Percentiles rank a stretch among this genome's conserved stretches.
Conservation (phyloP, 2,113 vertebrate genomes). For the Gila orcuttii region DNA sequence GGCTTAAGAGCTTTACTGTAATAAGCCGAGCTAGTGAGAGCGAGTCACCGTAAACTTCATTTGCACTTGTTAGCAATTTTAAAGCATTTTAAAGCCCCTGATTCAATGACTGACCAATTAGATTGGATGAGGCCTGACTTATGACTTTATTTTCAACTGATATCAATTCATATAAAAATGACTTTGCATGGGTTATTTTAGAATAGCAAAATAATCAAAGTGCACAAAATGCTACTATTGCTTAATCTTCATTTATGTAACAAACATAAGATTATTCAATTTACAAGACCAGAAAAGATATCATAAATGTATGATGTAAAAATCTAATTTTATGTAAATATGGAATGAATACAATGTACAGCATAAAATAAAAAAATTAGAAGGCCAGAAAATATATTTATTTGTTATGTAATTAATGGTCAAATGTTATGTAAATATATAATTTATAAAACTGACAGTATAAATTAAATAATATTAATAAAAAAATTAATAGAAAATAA, state of each 20-base stretch:
- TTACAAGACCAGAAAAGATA: background rate
- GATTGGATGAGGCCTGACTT: background rate
- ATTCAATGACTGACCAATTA: background rate
- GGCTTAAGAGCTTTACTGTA: background rate
- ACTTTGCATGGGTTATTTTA: background rate
- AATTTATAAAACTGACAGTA: background rate
- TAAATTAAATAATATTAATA: background rate
- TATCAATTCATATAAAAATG: background rate
- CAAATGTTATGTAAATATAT: background rate
- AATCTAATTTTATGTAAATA: background rate
- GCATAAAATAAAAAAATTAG: background rate
- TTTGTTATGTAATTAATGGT: background rate
- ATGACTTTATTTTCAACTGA: background rate
- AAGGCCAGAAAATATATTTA: background rate
- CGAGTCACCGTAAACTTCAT: background rate
- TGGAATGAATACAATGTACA: background rate
- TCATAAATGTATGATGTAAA: background rate
- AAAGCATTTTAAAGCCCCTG: background rate
- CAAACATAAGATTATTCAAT: background rate
- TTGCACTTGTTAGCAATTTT: background rate
- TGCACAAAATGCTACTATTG: background rate
- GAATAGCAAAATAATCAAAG: background rate
- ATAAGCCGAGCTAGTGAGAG: slow-evolving; percentile 15
- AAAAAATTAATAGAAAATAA: no score
- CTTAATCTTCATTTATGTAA: background rate